Percentiles rank a stretch among this genome's conserved stretches.
Evolutionary conservation across 2,797 vertebrate genomes (phyloP).

Genomic region (Coluber constrictor): DNA sequence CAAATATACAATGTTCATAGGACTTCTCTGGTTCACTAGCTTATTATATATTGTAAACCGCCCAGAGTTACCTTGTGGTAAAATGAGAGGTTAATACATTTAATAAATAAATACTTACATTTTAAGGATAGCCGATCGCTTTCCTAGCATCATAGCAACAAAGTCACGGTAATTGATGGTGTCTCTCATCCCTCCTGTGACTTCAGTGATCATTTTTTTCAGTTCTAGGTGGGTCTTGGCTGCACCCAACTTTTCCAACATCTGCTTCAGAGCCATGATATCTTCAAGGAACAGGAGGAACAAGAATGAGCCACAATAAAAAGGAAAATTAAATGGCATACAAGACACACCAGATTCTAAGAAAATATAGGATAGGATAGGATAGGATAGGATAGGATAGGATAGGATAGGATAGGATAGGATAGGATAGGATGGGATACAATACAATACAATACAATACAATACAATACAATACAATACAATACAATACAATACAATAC

Average conservation of each 20-base stretch:
- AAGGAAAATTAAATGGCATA: background rate
- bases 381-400: too few species aligned
- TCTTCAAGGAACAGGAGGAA: conserved; percentile 59
- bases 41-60: background rate
- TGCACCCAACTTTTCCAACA: conserved; percentile 82
- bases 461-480: too few species aligned
- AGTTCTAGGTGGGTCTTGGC: conserved; percentile 84
- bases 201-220: conserved; percentile 83
- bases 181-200: conserved; percentile 69
- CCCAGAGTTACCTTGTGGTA: background rate
- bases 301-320: background rate
- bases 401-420: too few species aligned
- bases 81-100: background rate
- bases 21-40: background rate
- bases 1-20: background rate
- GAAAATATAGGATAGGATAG: background rate
- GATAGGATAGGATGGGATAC: too few species aligned
- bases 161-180: conserved; percentile 79
- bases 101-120: conserved; percentile 69
- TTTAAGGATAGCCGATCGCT: conserved; percentile 79
- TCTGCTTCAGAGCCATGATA: conserved; percentile 81
- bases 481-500: too few species aligned
- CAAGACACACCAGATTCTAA: background rate
- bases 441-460: too few species aligned
- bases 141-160: conserved; percentile 83